Evolutionary conservation across 2,113 vertebrate genomes (phyloP).

Genomic region (human): GRCh38 chr21:27894001-27894500

Average conservation of each 20-base stretch:
- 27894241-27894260: neutral
- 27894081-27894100: neutral
- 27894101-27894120: neutral
- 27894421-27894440: neutral
- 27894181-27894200: neutral
- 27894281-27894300: neutral
- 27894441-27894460: neutral
- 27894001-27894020: neutral
- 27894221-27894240: neutral
- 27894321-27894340: neutral
- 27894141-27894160: neutral
- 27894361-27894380: neutral
- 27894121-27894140: neutral
- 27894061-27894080: neutral
- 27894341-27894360: neutral
- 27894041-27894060: neutral
- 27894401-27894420: neutral
- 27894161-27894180: neutral
- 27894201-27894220: neutral
- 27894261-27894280: neutral
- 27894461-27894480: neutral
- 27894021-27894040: neutral
- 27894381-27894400: neutral
- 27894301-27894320: neutral
- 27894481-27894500: neutral